Evolutionary conservation across 2,797 vertebrate species (phyloP).

Genomic region (Hemitrygon akajei): DNA sequence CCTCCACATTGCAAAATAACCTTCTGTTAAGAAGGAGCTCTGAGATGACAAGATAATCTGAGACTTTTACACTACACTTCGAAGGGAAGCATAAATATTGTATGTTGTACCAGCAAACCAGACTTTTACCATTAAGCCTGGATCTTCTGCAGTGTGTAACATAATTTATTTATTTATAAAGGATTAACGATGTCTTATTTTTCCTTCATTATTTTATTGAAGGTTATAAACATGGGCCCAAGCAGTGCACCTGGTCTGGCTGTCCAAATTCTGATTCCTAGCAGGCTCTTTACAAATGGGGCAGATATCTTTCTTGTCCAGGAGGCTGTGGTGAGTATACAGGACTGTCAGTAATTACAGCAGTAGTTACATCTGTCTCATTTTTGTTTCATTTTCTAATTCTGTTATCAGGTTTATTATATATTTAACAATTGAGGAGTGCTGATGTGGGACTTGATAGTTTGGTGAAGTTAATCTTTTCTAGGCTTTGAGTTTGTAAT

Average conservation of each 20-base stretch:
- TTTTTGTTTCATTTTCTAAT: not conserved
- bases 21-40: too few relatives aligned
- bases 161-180: not conserved
- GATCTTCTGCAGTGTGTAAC: not conserved
- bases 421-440: not conserved
- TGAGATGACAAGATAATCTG: not conserved
- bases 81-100: not conserved
- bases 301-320: constrained; percentile 85
- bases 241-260: constrained; percentile 83
- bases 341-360: not conserved
- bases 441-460: not conserved
- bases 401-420: not conserved
- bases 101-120: not conserved
- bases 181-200: not conserved
- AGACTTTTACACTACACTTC: not conserved
- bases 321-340: constrained; percentile 76
- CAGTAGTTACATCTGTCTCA: not conserved
- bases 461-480: not conserved
- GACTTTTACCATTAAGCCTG: not conserved
- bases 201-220: constrained; percentile 36
- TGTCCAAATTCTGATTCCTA: constrained; percentile 83
- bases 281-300: constrained; percentile 72
- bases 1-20: not conserved
- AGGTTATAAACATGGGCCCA: constrained; percentile 94
- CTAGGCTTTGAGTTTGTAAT: not conserved